phyloP scores from a whole-genome alignment of 2,888 invertebrate genomes.

The Habrosyne pyritoides region DNA sequence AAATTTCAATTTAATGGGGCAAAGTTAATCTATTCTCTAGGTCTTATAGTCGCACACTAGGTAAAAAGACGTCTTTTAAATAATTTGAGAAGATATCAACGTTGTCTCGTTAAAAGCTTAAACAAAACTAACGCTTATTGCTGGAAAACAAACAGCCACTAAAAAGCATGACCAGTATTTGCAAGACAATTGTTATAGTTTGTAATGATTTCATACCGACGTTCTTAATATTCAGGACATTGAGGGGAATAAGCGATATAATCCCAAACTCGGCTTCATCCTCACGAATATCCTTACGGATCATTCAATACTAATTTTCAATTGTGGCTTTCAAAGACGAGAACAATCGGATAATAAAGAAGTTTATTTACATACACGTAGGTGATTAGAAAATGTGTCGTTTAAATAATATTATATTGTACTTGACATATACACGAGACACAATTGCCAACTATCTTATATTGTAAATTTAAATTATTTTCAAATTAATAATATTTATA shows the following conservation, averaged over 20 bases:
- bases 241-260: slow-evolving; percentile 60
- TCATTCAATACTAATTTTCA: slow-evolving; percentile 43
- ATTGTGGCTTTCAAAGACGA: slow-evolving; percentile 59
- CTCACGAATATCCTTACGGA: slow-evolving; percentile 54
- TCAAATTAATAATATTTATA: not conserved
- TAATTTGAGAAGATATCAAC: slow-evolving; percentile 19
- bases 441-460: not conserved
- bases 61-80: not conserved
- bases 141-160: slow-evolving; percentile 47
- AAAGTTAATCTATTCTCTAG: slow-evolving; percentile 28
- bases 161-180: slow-evolving; percentile 54
- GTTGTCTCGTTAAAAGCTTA: slow-evolving; percentile 44
- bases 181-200: slow-evolving; percentile 16
- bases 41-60: slow-evolving; percentile 15
- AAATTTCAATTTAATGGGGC: slow-evolving; percentile 30
- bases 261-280: slow-evolving; percentile 74
- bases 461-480: not conserved
- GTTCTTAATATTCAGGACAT: slow-evolving; percentile 74
- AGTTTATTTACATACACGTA: slow-evolving; percentile 68
- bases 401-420: slow-evolving; percentile 43
- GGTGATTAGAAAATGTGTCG: slow-evolving; percentile 68
- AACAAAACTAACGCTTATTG: slow-evolving; percentile 63
- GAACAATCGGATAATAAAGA: slow-evolving; percentile 44
- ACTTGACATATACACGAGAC: slow-evolving; percentile 53
- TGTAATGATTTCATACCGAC: slow-evolving; percentile 49